A percentile compares a stretch with the other conserved stretches of the same genome.
Evolutionary conservation across 2,797 vertebrate species (phyloP).

Genomic region (Clarias platycephalus): DNA sequence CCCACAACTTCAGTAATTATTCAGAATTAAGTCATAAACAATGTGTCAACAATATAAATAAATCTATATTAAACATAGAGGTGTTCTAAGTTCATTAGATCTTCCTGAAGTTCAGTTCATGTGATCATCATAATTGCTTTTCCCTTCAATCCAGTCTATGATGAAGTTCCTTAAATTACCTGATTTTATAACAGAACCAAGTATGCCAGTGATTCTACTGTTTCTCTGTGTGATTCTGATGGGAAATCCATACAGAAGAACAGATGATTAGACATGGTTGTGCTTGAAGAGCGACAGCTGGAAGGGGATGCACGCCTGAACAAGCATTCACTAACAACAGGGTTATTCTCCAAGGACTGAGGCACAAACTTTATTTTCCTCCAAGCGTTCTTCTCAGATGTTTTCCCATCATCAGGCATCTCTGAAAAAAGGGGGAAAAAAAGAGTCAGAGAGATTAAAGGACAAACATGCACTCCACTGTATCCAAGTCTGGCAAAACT

Average conservation of each 20-base stretch:
- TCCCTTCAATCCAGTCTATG: constrained; percentile 17
- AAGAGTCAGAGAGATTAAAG: constrained; percentile 13
- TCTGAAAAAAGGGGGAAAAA: constrained; percentile 10
- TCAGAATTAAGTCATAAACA: constrained; percentile 70
- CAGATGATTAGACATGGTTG: constrained; percentile 28
- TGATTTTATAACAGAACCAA: constrained; percentile 9
- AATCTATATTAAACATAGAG: constrained; percentile 59
- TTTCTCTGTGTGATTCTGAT: constrained; percentile 21
- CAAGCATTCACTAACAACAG: constrained; percentile 9
- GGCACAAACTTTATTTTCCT: constrained; percentile 36
- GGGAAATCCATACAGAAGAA: constrained; percentile 29
- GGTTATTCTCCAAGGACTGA: constrained; percentile 33
- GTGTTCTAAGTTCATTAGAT: constrained; percentile 37
- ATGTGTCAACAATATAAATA: constrained; percentile 68
- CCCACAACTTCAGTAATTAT: constrained; percentile 74
- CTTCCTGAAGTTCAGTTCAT: not conserved
- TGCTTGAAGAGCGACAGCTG: constrained; percentile 34
- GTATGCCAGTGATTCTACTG: not conserved
- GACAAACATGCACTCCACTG: not conserved
- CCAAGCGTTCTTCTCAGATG: constrained; percentile 15
- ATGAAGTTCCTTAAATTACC: constrained; percentile 2
- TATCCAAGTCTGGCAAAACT: constrained; percentile 1
- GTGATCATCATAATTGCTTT: constrained; percentile 5
- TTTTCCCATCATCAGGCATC: constrained; percentile 14
- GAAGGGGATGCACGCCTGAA: not conserved